These are phyloP conservation scores for Otolemur crassicaudatus DNA, from an alignment of 2,797 vertebrate genomes.

Conservation along the genomic window DNA sequence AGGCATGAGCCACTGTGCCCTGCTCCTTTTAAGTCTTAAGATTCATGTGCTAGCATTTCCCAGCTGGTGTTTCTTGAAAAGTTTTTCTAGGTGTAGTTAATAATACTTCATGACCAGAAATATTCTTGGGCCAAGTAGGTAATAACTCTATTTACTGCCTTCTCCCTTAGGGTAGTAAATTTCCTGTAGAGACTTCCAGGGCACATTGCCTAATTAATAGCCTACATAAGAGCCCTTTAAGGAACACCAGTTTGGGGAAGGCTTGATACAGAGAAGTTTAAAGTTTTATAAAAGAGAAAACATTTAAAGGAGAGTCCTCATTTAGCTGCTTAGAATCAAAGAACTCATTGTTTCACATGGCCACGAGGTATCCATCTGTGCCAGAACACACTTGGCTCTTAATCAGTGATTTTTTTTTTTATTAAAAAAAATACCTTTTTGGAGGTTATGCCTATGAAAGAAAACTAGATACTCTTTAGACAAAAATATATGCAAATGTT, in stretches of 20 bases:
- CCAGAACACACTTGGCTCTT: neutral
- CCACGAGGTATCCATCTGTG: neutral
- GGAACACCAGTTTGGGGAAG: neutral
- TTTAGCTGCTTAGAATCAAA: neutral
- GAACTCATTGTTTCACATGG: neutral
- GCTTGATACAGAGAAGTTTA: neutral
- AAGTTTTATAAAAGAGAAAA: slow-evolving; percentile 11
- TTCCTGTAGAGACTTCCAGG: neutral
- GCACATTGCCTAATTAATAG: neutral
- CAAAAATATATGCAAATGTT: neutral
- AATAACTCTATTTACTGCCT: neutral
- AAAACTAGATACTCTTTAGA: neutral
- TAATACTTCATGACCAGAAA: neutral
- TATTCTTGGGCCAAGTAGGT: neutral
- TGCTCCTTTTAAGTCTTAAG: neutral
- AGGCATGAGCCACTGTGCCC: neutral
- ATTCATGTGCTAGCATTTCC: neutral
- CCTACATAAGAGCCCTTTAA: neutral
- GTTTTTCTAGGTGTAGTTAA: slow-evolving; percentile 29
- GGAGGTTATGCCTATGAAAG: neutral
- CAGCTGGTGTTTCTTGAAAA: neutral
- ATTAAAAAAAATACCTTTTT: neutral
- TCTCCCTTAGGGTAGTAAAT: neutral
- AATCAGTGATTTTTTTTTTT: neutral
- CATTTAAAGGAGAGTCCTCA: neutral